phyloP scores from a whole-genome alignment of 2,797 vertebrate genomes.

The Staurois parvus region DNA sequence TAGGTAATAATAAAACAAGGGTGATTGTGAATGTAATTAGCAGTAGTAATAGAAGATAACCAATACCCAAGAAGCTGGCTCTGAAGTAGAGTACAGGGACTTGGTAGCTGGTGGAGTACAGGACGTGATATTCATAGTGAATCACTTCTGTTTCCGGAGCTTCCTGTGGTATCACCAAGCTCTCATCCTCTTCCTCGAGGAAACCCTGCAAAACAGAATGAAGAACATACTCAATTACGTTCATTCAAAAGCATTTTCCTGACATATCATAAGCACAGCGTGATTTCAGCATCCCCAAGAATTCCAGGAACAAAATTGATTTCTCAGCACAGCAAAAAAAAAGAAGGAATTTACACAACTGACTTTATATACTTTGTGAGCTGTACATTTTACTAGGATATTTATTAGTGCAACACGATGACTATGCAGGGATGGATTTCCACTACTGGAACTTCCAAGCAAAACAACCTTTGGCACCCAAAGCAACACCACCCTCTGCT shows the following conservation, averaged over 20 bases:
- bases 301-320: neutral
- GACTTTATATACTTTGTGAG: neutral
- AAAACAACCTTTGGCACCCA: too few species aligned
- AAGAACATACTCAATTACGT: neutral
- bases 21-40: too few species aligned
- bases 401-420: neutral
- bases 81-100: conserved; percentile 92
- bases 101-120: conserved; percentile 90
- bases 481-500: too few species aligned
- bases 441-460: too few species aligned
- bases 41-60: neutral
- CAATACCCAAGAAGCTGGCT: conserved; percentile 86
- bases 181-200: conserved; percentile 62
- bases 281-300: neutral
- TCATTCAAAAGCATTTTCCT: neutral
- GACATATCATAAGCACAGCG: neutral
- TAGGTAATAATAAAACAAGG: too few species aligned
- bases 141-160: conserved; percentile 66
- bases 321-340: neutral
- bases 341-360: neutral
- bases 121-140: conserved; percentile 87
- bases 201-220: conserved; percentile 17
- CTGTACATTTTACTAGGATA: neutral
- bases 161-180: conserved; percentile 62
- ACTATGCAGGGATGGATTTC: neutral